These are phyloP conservation scores for Chalcosyrphus nemorum DNA, from an alignment of 2,888 invertebrate genomes.

Conservation along the genomic window DNA sequence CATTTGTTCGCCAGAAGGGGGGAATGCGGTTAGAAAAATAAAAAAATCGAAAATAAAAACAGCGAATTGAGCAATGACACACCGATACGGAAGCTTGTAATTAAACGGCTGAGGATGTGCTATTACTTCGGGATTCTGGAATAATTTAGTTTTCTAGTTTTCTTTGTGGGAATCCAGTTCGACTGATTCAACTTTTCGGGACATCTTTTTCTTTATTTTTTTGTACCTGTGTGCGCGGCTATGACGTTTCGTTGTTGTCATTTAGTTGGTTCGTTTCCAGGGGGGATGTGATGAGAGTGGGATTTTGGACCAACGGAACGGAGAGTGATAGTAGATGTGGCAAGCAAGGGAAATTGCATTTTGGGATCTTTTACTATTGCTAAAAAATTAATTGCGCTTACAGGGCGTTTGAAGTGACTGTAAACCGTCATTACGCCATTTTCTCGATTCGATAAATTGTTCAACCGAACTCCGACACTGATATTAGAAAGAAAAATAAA, in stretches of 20 bases:
- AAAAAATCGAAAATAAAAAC: slow-evolving; percentile 28
- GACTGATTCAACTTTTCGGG: slow-evolving; percentile 16
- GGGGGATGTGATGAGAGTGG: not conserved
- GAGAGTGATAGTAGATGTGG: slow-evolving; percentile 21
- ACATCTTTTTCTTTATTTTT: not conserved
- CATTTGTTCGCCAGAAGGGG: slow-evolving; percentile 63
- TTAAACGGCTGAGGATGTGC: no score
- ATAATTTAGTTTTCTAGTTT: not conserved
- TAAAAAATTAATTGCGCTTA: no score
- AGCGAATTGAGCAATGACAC: not conserved
- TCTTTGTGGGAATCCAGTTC: slow-evolving; percentile 29
- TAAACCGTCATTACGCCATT: no score
- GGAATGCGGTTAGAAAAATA: not conserved
- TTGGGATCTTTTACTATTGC: no score
- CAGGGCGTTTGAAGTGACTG: no score
- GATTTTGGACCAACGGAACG: no score
- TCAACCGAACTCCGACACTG: no score
- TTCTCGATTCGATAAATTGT: no score
- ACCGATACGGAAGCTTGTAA: not conserved
- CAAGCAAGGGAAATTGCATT: not conserved
- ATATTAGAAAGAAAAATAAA: no score
- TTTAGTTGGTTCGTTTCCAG: slow-evolving; percentile 11
- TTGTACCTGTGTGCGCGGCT: not conserved
- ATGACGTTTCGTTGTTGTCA: slow-evolving; percentile 53
- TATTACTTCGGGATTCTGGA: not conserved